These are phyloP conservation scores for Labia minor DNA, from an alignment of 2,888 invertebrate species.

Conservation along the genomic window DNA sequence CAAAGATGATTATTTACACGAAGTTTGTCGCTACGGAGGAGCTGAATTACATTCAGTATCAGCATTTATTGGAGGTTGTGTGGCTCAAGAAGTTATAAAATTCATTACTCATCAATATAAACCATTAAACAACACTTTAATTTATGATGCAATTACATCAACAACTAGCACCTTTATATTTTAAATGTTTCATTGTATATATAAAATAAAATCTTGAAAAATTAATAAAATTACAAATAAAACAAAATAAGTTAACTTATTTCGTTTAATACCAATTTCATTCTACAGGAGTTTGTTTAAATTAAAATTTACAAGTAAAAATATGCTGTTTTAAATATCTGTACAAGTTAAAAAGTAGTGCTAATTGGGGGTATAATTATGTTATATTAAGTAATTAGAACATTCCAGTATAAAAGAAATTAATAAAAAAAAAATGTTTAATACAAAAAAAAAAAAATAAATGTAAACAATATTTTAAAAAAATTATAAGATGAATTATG, in stretches of 20 bases:
- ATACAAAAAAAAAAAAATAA: not conserved
- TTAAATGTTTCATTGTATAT: constrained; percentile 36
- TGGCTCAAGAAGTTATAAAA: constrained; percentile 93
- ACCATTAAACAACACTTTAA: constrained; percentile 88
- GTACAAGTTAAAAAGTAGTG: no score
- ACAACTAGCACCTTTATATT: constrained; percentile 71
- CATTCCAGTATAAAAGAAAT: no score
- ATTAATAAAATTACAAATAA: constrained; percentile 13
- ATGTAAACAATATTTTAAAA: not conserved
- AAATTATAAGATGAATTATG: not conserved
- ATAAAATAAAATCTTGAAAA: not conserved
- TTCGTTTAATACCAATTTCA: not conserved
- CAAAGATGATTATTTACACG: constrained; percentile 89
- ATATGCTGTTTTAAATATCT: no score
- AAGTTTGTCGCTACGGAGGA: constrained; percentile 90
- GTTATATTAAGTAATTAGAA: no score
- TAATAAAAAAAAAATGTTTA: no score
- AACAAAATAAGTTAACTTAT: not conserved
- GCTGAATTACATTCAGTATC: constrained; percentile 90
- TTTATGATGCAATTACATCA: constrained; percentile 88
- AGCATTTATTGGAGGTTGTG: constrained; percentile 82
- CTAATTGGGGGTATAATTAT: no score
- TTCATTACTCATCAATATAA: constrained; percentile 91
- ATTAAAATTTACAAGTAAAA: constrained; percentile 4
- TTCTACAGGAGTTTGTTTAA: not conserved